A percentile compares a stretch with the other conserved stretches of the same genome.
Evolutionary conservation across 2,113 vertebrate species (phyloP).

Genomic region (Pomatostomus ruficeps): DNA sequence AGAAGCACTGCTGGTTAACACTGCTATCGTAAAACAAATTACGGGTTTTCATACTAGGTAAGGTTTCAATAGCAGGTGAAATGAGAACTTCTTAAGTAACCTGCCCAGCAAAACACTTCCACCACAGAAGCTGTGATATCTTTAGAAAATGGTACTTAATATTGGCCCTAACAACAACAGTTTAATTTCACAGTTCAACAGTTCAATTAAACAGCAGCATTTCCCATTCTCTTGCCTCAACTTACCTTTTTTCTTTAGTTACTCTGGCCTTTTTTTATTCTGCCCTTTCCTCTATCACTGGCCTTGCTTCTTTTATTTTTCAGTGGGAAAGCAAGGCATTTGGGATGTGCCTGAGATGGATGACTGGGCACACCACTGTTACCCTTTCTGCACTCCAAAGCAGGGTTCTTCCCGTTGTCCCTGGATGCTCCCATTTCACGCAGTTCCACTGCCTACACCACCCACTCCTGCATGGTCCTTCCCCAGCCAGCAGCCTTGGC

Average conservation of each 20-base stretch:
- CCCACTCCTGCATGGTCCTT: fast-evolving
- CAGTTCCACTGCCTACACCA: background rate
- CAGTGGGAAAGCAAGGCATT: background rate
- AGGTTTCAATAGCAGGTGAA: background rate
- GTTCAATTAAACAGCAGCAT: background rate
- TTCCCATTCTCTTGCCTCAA: background rate
- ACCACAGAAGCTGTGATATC: background rate
- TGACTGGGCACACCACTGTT: background rate
- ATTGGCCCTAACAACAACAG: background rate
- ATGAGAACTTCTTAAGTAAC: background rate
- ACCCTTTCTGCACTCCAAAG: background rate
- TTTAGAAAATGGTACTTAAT: background rate
- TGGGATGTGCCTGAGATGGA: fast-evolving
- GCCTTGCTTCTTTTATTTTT: background rate
- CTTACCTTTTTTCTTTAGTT: background rate
- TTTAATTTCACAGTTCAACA: too few relatives aligned
- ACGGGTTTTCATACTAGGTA: fast-evolving
- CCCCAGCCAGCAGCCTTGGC: background rate
- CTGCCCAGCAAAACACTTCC: background rate
- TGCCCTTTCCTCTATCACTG: fast-evolving
- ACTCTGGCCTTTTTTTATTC: background rate
- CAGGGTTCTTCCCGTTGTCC: background rate
- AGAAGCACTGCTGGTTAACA: background rate
- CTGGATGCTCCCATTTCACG: background rate
- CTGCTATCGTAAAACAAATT: background rate